Evolutionary conservation across 2,888 invertebrate genomes (phyloP), one percentile per base, ranked within the genome.

Genomic region (Synergus laeviventris): DNA sequence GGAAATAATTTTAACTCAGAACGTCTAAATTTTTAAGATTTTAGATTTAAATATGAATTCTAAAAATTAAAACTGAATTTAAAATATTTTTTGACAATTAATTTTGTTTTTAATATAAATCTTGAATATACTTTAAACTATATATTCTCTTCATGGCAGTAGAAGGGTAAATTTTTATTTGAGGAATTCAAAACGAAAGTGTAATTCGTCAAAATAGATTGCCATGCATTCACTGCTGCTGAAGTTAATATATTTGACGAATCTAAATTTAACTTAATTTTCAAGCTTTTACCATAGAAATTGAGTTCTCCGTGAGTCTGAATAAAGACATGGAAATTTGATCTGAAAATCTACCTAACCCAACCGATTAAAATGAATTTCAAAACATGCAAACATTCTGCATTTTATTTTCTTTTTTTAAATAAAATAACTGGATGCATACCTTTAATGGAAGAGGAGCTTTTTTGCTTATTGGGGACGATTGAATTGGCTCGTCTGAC

Each of bases 401-500:
- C 31, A 31, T 31, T 31, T 31, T 31, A 31, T 31, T 31, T 31
- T 5, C 31, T 38, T 38, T 38, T 4, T 38, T 38, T 38, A 39
- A 39, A 11, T 39, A 39, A 39, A 39, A 39, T 39, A 39, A 39
- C 1, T 14, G 7, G 14, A 39, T 49, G 62, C 14, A 76, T 74
- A 83, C 85, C 87, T 83, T 86, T 86, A 24, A 83, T 81, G 8
- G 83, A 78, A 38, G 84, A 79, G 56, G 84, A 76, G 73, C 82
- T 78, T 61, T 85, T 84, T 38, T 86, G 86, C 75, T 87, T 87
- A 16, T 79, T 61, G 21, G 78, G 78, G 14, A 81, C 78, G 75
- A 81, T 86, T 31, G 81, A 79, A 45, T 84, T 76, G 62, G 85
- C 79, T 78, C 87, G 83, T 66, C 85, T 87, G 3, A 85, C 83